phyloP scores from a whole-genome alignment of 2,797 vertebrate species.

The Erithacus rubecula region DNA sequence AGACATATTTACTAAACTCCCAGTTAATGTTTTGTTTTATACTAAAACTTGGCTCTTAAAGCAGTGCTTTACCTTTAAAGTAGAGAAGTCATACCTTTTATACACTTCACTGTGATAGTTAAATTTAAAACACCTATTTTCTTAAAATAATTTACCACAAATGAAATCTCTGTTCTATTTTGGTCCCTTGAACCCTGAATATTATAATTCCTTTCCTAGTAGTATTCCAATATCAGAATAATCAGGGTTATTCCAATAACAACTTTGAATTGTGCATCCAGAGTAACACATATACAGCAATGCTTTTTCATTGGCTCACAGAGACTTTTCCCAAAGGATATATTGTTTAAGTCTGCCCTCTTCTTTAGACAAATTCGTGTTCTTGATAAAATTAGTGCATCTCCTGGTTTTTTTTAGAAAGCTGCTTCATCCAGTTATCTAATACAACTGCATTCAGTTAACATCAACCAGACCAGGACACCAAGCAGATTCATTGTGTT shows the following conservation, averaged over 20 bases:
- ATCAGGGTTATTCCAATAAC: not conserved
- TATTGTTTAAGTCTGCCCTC: not conserved
- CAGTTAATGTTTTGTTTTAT: not conserved
- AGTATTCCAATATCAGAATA: not conserved
- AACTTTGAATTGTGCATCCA: not conserved
- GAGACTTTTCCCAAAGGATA: not conserved
- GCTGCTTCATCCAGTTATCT: not conserved
- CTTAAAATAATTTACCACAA: not conserved
- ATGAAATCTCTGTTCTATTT: not conserved
- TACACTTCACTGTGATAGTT: not conserved
- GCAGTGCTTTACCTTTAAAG: not conserved
- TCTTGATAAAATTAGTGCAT: not conserved
- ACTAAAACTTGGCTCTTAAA: not conserved
- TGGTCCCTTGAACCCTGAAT: not conserved
- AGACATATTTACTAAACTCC: slow-evolving; percentile 15
- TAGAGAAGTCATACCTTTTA: not conserved
- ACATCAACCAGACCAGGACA: slow-evolving; percentile 20
- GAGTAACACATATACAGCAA: not conserved
- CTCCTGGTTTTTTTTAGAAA: not conserved
- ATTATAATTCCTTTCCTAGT: not conserved
- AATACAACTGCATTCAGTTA: slow-evolving; percentile 46
- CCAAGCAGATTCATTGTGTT: slow-evolving; percentile 47
- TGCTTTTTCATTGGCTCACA: not conserved
- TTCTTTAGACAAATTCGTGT: not conserved
- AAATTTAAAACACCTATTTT: not conserved